Evolutionary conservation across 2,113 vertebrate species (phyloP), one percentile per base, ranked within the genome.

Genomic region (Dasypus novemcinctus): DNA sequence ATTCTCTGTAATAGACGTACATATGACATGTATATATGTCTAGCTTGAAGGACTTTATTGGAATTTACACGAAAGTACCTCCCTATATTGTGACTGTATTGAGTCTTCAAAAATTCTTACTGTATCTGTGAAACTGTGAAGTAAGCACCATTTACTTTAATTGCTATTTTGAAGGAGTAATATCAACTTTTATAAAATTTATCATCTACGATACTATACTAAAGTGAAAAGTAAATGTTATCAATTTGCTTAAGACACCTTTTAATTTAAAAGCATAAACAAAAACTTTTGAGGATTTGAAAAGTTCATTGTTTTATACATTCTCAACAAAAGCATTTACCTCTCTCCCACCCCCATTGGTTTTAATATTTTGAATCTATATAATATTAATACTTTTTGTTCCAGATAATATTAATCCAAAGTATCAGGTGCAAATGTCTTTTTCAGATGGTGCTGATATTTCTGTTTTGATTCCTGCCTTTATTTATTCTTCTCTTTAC

Each of bases 231-330:
- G 25, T 52, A 10, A 66, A 86, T 75, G 23, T 90, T 93, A 76
- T 23, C 14, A 71, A 21, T 64, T 87, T 94, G 15, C 25, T 57
- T 76, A 76, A 91, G 57, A 83, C 29, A 91, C 43, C 49, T 94
- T 87, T 3, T 92, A 87, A 80, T 96, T 86, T 97, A 79, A 94
- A 94, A 87, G 61, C 21, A 72, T 94, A 81, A 96, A 87, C 25
- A 88, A 71, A 93, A 86, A 20, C 36, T 93, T 85, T 82, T 49
- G 59, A 89, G 59, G 46, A 86, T 93, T 93, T 86, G 59, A 74
- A 63, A 92, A 90, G 64, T 91, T 96, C 21, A 69, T 95, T 97
- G 31, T 95, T 95, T 96, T 91, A 71, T 86, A 83, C 20, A 13
- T 71, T 87, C 11, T 93, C 36, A 91, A 89, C 59, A 27, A 81